Conservation (phyloP, 2,113 vertebrate species). For the Thryonomys swinderianus region DNA sequence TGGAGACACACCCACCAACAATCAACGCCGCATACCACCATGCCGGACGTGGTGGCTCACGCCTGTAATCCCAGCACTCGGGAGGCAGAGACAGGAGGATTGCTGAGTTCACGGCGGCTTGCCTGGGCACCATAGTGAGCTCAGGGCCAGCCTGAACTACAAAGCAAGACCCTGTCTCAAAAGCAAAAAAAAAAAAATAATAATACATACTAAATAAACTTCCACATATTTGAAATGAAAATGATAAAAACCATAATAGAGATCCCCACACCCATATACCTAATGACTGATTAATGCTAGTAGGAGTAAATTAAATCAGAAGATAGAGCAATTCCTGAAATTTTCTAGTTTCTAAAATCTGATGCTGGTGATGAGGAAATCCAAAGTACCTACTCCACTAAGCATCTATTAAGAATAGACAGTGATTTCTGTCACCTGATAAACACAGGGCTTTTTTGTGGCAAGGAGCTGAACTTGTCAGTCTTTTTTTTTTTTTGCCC, state of each 20-base stretch:
- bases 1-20: no score
- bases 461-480: neutral
- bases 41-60: no score
- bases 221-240: slow-evolving; percentile 34
- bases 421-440: slow-evolving; percentile 16
- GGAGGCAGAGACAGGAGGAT: no score
- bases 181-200: slow-evolving; percentile 49
- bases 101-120: no score
- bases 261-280: neutral
- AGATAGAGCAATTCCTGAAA: slow-evolving; percentile 46
- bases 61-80: no score
- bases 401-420: slow-evolving; percentile 8
- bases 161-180: no score
- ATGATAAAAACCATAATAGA: neutral
- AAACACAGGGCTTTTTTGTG: neutral
- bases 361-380: neutral
- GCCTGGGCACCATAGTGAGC: no score
- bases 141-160: no score
- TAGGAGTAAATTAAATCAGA: slow-evolving; percentile 45
- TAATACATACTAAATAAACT: neutral
- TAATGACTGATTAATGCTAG: neutral
- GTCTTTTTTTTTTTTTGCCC: neutral
- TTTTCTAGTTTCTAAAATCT: slow-evolving; percentile 43
- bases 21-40: no score
- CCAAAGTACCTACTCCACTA: slow-evolving; percentile 31